Evolutionary conservation across 2,888 invertebrate species (phyloP).

Genomic region (Megamerina dolium): DNA sequence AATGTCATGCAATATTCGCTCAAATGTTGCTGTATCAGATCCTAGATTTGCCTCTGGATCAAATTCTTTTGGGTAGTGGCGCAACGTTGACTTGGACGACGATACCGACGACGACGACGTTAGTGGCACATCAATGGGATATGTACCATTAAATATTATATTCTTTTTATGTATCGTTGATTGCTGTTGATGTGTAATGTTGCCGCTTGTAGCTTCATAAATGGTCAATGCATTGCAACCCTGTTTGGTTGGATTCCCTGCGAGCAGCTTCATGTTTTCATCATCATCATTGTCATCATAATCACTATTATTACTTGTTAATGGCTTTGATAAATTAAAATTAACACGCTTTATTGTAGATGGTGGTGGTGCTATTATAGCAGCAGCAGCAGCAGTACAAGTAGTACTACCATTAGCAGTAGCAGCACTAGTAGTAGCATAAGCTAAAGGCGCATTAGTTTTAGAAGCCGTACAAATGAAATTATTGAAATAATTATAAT

Average conservation of each 20-base stretch:
- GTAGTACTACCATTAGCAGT: slow-evolving; percentile 1
- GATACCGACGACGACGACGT: slow-evolving; percentile 35
- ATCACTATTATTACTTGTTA: slow-evolving; percentile 22
- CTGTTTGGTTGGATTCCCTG: too few relatives aligned
- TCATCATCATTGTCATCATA: slow-evolving; percentile 11
- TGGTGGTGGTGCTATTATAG: slow-evolving; percentile 8
- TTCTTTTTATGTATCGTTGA: slow-evolving; percentile 26
- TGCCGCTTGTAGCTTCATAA: too few relatives aligned
- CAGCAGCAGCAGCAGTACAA: neutral
- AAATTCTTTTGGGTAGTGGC: too few relatives aligned
- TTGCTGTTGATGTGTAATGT: slow-evolving; percentile 20
- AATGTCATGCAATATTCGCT: slow-evolving; percentile 30
- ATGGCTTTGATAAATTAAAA: slow-evolving; percentile 31
- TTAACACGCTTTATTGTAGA: slow-evolving; percentile 30
- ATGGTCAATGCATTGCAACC: neutral
- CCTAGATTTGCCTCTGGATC: slow-evolving; percentile 40
- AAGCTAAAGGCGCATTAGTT: too few relatives aligned
- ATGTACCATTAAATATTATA: slow-evolving; percentile 78
- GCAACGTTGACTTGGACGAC: too few relatives aligned
- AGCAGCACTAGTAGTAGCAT: slow-evolving; percentile 2
- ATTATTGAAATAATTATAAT: too few relatives aligned
- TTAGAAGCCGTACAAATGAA: too few relatives aligned
- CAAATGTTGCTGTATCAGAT: slow-evolving; percentile 25
- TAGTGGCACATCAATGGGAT: slow-evolving; percentile 72
- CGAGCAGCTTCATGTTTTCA: too few relatives aligned